Conservation (phyloP, 2,888 invertebrate species). For the Linhomoeus sp. region DNA sequence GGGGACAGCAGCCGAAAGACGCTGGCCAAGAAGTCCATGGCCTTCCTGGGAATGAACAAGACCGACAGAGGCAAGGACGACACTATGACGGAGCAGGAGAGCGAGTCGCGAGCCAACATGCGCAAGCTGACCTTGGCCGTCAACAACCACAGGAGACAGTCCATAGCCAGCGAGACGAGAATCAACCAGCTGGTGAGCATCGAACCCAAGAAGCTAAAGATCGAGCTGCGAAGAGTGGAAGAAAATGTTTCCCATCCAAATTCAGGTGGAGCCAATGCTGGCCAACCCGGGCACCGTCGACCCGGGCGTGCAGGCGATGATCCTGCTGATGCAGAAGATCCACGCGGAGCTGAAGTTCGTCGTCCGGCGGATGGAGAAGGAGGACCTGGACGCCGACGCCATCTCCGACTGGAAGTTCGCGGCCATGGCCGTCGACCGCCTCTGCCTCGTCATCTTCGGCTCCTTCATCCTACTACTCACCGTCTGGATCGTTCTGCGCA, state of each 20-base stretch:
- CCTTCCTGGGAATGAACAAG: too few species aligned
- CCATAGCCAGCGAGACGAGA: not conserved
- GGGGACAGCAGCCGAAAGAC: too few species aligned
- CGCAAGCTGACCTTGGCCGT: not conserved
- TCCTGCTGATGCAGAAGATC: slow-evolving; percentile 14
- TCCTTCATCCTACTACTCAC: too few species aligned
- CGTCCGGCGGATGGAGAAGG: slow-evolving; percentile 13
- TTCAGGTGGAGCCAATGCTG: not conserved
- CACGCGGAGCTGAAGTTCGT: slow-evolving; percentile 13
- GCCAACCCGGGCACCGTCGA: slow-evolving; percentile 7
- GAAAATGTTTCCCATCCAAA: too few species aligned
- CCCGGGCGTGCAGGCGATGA: slow-evolving; percentile 16
- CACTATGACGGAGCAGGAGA: too few species aligned
- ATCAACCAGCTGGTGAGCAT: not conserved
- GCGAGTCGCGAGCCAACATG: too few species aligned
- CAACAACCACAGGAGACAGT: not conserved
- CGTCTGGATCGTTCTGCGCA: too few species aligned
- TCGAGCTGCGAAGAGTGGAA: too few species aligned
- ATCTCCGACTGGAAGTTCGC: slow-evolving; percentile 18
- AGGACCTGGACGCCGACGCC: slow-evolving; percentile 21
- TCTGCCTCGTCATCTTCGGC: too few species aligned
- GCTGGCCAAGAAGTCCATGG: too few species aligned
- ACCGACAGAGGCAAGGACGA: too few species aligned
- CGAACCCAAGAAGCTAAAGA: too few species aligned
- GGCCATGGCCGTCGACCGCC: slow-evolving; percentile 17